Percentiles rank a stretch among this genome's conserved stretches.
Conservation (phyloP, 2,797 vertebrate species). For the Helarctos malayanus region DNA sequence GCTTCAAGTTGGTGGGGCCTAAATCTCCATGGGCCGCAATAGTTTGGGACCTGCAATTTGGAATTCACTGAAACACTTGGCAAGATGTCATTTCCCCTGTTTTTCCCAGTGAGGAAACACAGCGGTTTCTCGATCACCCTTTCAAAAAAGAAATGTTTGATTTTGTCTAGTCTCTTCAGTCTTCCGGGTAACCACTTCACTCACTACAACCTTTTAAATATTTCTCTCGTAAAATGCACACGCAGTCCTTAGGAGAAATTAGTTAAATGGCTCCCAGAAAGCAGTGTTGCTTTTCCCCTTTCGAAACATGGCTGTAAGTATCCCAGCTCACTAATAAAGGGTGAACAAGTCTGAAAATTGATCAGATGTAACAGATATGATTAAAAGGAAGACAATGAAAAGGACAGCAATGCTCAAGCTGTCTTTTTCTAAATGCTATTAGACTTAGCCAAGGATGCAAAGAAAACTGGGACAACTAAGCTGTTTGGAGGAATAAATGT, state of each 20-base stretch:
- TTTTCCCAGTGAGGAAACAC: conserved; percentile 49
- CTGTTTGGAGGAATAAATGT: not conserved
- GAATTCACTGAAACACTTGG: not conserved
- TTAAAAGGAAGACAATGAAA: conserved; percentile 49
- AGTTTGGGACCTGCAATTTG: conserved; percentile 49
- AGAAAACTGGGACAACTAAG: not conserved
- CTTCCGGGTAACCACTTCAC: not conserved
- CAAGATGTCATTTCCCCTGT: conserved; percentile 31
- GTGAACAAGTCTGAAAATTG: conserved; percentile 25
- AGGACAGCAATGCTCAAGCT: not conserved
- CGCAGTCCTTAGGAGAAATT: conserved; percentile 52
- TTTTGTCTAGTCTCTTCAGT: conserved; percentile 64
- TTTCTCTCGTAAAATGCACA: conserved; percentile 43
- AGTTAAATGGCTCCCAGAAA: conserved; percentile 55
- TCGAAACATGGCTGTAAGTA: not conserved
- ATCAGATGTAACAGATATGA: not conserved
- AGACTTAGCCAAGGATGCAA: not conserved
- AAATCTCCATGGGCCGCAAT: not conserved
- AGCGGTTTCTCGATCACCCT: not conserved
- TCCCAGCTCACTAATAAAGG: conserved; percentile 24
- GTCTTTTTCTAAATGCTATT: not conserved
- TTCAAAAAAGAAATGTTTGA: conserved; percentile 59
- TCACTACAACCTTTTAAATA: conserved; percentile 33
- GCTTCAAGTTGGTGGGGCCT: conserved; percentile 66
- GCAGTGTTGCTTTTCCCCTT: not conserved